Conservation (phyloP, 2,113 vertebrate genomes). For the Thomomys bottae region DNA sequence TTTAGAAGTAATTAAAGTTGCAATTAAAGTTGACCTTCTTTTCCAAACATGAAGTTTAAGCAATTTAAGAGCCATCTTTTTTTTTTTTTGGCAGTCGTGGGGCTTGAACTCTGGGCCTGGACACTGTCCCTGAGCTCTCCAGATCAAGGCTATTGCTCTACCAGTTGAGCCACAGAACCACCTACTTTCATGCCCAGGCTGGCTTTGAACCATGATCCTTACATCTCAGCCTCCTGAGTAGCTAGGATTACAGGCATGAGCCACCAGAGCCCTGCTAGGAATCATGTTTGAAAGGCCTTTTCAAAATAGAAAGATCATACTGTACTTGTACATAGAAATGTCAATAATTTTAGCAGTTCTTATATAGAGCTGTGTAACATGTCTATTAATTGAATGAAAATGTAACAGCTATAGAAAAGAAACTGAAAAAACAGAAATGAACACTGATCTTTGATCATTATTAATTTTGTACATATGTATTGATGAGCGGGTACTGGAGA, state of each 20-base stretch:
- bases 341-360: slow-evolving; percentile 17
- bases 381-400: slow-evolving; percentile 18
- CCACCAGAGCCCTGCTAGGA: too few relatives aligned
- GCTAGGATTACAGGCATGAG: too few relatives aligned
- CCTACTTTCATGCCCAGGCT: too few relatives aligned
- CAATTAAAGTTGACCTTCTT: neutral
- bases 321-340: neutral
- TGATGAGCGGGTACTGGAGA: neutral
- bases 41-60: neutral
- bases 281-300: neutral
- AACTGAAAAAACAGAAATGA: neutral
- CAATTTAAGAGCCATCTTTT: neutral
- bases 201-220: too few relatives aligned
- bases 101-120: too few relatives aligned
- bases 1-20: slow-evolving; percentile 9
- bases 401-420: neutral
- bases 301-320: slow-evolving; percentile 39
- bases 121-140: too few relatives aligned
- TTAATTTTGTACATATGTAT: neutral
- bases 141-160: too few relatives aligned
- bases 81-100: too few relatives aligned
- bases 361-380: neutral
- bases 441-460: neutral
- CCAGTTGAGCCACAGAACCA: too few relatives aligned
- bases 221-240: too few relatives aligned